These are phyloP conservation scores for Tetranychus urticae DNA, from an alignment of 1,140 invertebrate genomes.

Conservation along the genomic window DNA sequence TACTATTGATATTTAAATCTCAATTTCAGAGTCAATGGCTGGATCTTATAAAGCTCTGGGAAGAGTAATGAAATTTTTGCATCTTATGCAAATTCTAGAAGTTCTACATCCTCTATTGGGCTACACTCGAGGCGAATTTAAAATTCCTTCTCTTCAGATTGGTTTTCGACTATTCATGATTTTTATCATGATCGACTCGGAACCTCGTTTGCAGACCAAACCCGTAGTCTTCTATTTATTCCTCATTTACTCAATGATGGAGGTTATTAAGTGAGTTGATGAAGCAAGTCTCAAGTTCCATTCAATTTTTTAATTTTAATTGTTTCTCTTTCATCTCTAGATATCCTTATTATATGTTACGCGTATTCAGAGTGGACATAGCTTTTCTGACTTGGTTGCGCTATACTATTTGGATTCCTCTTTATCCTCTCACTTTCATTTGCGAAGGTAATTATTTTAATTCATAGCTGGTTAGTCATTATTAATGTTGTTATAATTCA, in stretches of 20 bases:
- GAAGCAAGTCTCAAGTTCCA: not conserved
- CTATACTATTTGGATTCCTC: constrained; percentile 72
- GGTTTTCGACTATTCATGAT: constrained; percentile 49
- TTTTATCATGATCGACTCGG: constrained; percentile 55
- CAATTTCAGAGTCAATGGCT: constrained; percentile 34
- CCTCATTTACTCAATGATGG: constrained; percentile 48
- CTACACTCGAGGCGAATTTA: constrained; percentile 45
- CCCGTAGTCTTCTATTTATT: constrained; percentile 68
- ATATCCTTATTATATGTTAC: constrained; percentile 72
- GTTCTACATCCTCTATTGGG: constrained; percentile 68
- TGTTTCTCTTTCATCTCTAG: not conserved
- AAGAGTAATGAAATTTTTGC: constrained; percentile 49
- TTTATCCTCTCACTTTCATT: constrained; percentile 68
- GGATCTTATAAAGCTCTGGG: constrained; percentile 51
- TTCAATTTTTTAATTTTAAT: not conserved
- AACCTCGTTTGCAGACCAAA: constrained; percentile 58
- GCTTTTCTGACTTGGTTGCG: constrained; percentile 55
- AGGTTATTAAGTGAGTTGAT: constrained; percentile 37
- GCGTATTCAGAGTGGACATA: constrained; percentile 45
- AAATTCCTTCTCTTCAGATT: constrained; percentile 31
- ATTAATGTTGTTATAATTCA: not conserved
- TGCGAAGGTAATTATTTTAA: constrained; percentile 34
- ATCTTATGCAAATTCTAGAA: constrained; percentile 59
- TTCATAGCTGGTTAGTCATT: not conserved
- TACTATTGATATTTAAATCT: too few relatives aligned